Conservation (phyloP, 2,888 invertebrate genomes). For the Lasioglossum figueresi region DNA sequence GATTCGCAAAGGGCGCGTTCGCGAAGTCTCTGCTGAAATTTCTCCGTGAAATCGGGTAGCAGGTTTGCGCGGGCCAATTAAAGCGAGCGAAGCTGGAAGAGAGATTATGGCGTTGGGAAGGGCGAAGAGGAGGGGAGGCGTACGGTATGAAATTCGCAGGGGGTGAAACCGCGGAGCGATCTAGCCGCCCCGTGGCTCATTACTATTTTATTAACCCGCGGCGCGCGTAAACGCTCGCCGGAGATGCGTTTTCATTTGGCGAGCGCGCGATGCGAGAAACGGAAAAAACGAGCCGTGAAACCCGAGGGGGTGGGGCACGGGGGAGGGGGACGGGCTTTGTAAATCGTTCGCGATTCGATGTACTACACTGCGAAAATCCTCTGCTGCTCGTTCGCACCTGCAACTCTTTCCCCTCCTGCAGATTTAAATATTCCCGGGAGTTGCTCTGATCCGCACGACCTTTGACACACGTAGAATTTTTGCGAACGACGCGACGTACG, state of each 20-base stretch:
- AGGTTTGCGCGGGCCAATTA: background rate
- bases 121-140: background rate
- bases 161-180: background rate
- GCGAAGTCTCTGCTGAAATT: background rate
- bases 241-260: conserved; percentile 1
- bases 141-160: background rate
- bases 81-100: background rate
- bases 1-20: background rate
- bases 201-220: conserved; percentile 6
- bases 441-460: background rate
- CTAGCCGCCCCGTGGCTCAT: background rate
- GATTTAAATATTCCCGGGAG: background rate
- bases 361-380: background rate
- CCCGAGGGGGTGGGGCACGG: accelerated
- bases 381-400: background rate
- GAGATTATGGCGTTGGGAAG: background rate
- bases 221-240: background rate
- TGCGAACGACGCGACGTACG: background rate
- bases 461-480: background rate
- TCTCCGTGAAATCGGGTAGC: background rate
- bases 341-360: conserved; percentile 4
- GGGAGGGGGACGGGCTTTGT: background rate
- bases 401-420: background rate
- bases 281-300: background rate
- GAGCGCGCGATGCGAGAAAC: background rate